Evolutionary conservation across 2,888 invertebrate species (phyloP).

Genomic region (Nezara viridula): DNA sequence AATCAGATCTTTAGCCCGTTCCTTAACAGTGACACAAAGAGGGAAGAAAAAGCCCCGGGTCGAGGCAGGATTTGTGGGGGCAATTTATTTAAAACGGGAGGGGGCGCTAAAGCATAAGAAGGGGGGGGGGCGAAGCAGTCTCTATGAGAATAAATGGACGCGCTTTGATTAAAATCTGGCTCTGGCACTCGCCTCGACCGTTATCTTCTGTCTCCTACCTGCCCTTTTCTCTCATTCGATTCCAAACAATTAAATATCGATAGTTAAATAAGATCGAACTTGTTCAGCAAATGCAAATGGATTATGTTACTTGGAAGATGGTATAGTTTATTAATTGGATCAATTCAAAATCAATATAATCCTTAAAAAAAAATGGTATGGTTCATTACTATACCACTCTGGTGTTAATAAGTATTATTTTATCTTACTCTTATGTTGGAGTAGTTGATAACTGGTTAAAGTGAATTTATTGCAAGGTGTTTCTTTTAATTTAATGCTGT

Average conservation of each 20-base stretch:
- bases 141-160: background rate
- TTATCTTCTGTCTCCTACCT: background rate
- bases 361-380: no score
- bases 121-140: background rate
- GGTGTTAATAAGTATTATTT: no score
- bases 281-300: no score
- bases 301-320: no score
- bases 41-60: background rate
- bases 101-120: background rate
- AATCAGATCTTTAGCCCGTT: constrained; percentile 15
- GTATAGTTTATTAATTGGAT: no score
- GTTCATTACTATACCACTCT: no score
- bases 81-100: background rate
- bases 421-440: no score
- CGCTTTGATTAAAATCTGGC: background rate
- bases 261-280: background rate
- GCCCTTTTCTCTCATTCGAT: background rate
- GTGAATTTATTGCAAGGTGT: no score
- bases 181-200: background rate
- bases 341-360: no score
- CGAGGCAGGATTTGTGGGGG: background rate
- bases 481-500: no score
- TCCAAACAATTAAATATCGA: background rate
- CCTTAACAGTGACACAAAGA: background rate
- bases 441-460: no score